Conservation (phyloP, 2,113 vertebrate genomes). For the Abramis brama region DNA sequence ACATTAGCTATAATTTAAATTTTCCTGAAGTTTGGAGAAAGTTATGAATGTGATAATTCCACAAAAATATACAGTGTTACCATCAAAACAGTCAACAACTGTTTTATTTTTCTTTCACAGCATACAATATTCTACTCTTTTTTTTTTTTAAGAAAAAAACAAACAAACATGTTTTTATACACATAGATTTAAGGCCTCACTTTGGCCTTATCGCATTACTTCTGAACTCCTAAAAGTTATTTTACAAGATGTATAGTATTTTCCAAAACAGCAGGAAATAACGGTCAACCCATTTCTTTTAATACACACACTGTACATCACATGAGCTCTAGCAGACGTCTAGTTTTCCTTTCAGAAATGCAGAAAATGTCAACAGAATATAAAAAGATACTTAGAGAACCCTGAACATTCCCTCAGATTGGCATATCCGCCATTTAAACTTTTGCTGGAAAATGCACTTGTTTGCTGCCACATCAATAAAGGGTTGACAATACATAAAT, state of each 20-base stretch:
- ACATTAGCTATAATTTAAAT: neutral
- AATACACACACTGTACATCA: conserved; percentile 14
- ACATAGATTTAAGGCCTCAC: neutral
- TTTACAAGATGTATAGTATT: neutral
- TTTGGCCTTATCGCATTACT: too few species aligned
- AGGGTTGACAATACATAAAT: neutral
- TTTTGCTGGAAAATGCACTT: too few species aligned
- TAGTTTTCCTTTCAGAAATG: neutral
- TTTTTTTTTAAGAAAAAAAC: neutral
- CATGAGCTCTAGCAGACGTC: neutral
- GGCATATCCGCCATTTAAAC: too few species aligned
- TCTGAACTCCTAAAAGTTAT: neutral
- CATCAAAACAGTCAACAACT: neutral
- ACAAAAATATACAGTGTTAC: too few species aligned
- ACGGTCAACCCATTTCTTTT: neutral
- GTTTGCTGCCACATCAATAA: neutral
- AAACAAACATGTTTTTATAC: neutral
- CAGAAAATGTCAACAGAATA: neutral
- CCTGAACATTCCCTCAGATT: neutral
- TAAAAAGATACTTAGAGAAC: neutral
- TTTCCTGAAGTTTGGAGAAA: neutral
- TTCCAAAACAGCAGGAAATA: neutral
- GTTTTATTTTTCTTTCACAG: neutral
- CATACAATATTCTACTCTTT: neutral
- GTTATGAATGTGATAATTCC: neutral